Evolutionary conservation across 2,888 invertebrate species (phyloP).

Genomic region (Caenorhabditis sp.): DNA sequence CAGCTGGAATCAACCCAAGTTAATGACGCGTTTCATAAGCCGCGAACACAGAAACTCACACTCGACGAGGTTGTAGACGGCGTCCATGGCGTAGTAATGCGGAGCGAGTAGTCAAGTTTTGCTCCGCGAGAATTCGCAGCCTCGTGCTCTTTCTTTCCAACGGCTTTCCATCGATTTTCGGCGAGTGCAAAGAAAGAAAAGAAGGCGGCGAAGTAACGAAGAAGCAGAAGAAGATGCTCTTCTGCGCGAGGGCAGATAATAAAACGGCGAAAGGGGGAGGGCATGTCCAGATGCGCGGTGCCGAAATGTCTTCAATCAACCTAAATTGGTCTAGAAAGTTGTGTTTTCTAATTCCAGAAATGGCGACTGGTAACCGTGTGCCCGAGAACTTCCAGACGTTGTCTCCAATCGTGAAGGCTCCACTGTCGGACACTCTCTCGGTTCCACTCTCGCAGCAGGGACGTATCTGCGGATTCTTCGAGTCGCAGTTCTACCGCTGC

Average conservation of each 20-base stretch:
- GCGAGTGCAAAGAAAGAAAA: background rate
- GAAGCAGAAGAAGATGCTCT: conserved; percentile 11
- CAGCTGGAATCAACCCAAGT: too few relatives aligned
- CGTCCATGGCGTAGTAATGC: conserved; percentile 64
- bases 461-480: conserved; percentile 80
- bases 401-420: conserved; percentile 73
- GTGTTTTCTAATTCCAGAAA: conserved; percentile 35
- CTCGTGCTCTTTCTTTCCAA: too few relatives aligned
- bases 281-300: background rate
- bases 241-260: conserved; percentile 13
- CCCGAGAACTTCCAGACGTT: conserved; percentile 73
- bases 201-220: conserved; percentile 1
- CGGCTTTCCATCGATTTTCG: conserved; percentile 33
- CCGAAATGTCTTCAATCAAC: background rate
- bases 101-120: background rate
- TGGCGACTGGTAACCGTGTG: conserved; percentile 76
- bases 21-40: too few relatives aligned
- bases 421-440: conserved; percentile 73
- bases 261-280: conserved; percentile 8
- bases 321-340: background rate
- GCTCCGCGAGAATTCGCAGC: conserved; percentile 14
- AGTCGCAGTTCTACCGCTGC: conserved; percentile 80
- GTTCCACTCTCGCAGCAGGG: conserved; percentile 76
- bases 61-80: conserved; percentile 71
- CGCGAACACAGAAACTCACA: too few relatives aligned